Evolutionary conservation across 2,888 invertebrate species (phyloP).

Genomic region (Drosophila meridiana): DNA sequence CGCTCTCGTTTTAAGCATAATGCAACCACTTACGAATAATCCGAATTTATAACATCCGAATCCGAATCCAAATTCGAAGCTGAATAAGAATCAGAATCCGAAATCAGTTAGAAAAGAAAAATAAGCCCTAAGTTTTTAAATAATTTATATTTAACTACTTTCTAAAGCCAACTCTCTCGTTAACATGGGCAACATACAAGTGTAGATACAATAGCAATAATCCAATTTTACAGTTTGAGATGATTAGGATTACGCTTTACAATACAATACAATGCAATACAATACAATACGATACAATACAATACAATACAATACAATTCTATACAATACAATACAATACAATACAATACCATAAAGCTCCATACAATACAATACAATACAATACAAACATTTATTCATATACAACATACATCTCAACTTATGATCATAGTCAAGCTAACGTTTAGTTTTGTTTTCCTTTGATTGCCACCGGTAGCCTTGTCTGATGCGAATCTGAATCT

Average conservation of each 20-base stretch:
- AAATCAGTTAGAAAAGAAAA: background rate
- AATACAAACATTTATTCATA: conserved; percentile 16
- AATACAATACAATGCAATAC: background rate
- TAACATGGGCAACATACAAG: conserved; percentile 12
- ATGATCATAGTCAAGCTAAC: background rate
- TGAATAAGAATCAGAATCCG: background rate
- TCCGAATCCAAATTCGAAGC: background rate
- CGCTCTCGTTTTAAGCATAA: conserved; percentile 13
- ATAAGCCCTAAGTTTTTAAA: conserved; percentile 10
- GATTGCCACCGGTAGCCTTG: background rate
- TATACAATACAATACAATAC: conserved; percentile 26
- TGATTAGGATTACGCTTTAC: conserved; percentile 31
- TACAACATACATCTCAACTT: conserved; percentile 6
- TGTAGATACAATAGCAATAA: conserved; percentile 33
- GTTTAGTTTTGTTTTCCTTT: background rate
- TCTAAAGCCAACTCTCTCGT: conserved; percentile 13
- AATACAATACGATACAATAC: conserved; percentile 22
- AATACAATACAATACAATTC: conserved; percentile 19
- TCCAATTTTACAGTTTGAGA: conserved; percentile 31
- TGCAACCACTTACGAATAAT: conserved; percentile 38
- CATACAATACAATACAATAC: conserved; percentile 19
- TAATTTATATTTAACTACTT: conserved; percentile 27
- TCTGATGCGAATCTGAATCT: too few species aligned
- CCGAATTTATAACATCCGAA: conserved; percentile 63
- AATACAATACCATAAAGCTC: conserved; percentile 18